Evolutionary conservation across 2,888 invertebrate genomes (phyloP), one percentile per base, ranked within the genome.

Genomic region (Hecatera dysodea): DNA sequence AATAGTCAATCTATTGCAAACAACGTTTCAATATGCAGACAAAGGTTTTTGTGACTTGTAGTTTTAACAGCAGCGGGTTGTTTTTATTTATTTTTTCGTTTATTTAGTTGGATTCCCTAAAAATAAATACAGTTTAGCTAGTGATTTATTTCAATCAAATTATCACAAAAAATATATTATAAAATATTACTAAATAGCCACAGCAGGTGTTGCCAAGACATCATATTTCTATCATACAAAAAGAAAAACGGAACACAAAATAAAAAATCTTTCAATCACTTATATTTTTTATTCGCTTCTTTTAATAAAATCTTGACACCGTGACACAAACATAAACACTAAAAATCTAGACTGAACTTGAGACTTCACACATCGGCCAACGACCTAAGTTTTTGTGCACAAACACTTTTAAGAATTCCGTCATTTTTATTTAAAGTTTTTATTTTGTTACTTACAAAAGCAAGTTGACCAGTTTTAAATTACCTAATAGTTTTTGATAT

Each of bases 321-420:
- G 53, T 52, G 46, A 44, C 67, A 61, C 0, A 17, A n/a, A 60
- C 44, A 19, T 33, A 17, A n/a, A 27, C 61, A 48, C 24, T 75
- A 44, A 55, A 57, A 36, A 36, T 67, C 66, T 78, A 66, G 75
- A 63, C 50, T 19, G 5, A 39, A 55, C 44, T 56, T 78, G 60
- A 44, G 29, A 52, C 48, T 57, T 27, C 33, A 9, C 48, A 44
- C 62, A 22, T 50, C 62, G 78, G 64, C 52, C 78, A 65, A 59
- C 24, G 61, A 61, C 53, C 81, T 62, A 61, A 52, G 81, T 77
- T 79, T 77, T 81, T 79, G 50, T 62, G 19, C 1, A 0, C 11
- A 33, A 79, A 53, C 44, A n/a, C 39, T 67, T 59, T 55, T 19
- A 42, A 56, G 15, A 19, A 60, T 72, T n/a, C 9, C 44, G 67